Conservation (phyloP, 2,888 invertebrate species). For the Stomorhina lunata region DNA sequence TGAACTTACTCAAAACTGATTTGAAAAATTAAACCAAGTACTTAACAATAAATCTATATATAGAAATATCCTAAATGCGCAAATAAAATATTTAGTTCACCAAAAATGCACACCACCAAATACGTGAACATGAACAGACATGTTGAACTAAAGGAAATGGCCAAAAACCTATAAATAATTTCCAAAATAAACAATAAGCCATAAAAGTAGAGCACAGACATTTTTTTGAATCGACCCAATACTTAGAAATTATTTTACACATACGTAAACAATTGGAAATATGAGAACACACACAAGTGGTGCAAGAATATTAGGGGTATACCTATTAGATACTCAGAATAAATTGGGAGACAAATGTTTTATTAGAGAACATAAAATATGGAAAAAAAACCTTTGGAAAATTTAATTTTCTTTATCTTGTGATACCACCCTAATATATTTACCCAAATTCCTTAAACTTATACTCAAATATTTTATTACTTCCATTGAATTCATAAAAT, state of each 20-base stretch:
- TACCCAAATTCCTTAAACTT: neutral
- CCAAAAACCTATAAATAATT: conserved; percentile 26
- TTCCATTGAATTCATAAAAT: conserved; percentile 6
- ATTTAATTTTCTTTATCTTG: too few relatives aligned
- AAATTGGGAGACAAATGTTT: too few relatives aligned
- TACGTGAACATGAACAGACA: too few relatives aligned
- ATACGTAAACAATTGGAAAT: too few relatives aligned
- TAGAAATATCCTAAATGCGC: conserved; percentile 8
- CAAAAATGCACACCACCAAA: neutral
- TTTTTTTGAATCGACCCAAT: neutral
- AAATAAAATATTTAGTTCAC: conserved; percentile 15
- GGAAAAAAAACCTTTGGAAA: too few relatives aligned
- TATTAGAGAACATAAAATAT: too few relatives aligned
- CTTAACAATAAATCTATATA: conserved; percentile 14
- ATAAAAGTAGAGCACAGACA: conserved; percentile 1
- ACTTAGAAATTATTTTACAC: neutral
- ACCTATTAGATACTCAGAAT: too few relatives aligned
- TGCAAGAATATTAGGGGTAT: too few relatives aligned
- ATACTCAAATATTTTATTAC: neutral
- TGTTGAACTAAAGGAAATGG: neutral
- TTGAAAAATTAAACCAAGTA: neutral
- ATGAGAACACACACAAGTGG: too few relatives aligned
- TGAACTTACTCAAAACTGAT: too few relatives aligned
- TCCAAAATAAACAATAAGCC: conserved; percentile 27
- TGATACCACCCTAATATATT: neutral